These are phyloP conservation scores for Drosophila colorata DNA, from an alignment of 2,888 invertebrate species.

Conservation along the genomic window DNA sequence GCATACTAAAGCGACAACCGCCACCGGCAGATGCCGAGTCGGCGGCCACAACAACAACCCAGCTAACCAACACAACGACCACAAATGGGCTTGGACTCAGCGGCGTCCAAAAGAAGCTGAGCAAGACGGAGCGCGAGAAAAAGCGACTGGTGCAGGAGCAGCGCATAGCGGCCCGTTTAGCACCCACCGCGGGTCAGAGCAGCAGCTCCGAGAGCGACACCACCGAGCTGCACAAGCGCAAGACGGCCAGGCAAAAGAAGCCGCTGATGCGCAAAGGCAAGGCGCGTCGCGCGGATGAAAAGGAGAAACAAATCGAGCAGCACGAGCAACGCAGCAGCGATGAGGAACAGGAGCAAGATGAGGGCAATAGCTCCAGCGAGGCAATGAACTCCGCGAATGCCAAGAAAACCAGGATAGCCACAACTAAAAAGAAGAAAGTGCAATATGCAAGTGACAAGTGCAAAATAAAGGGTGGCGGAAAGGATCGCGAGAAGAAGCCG, in stretches of 20 bases:
- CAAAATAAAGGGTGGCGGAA: slow-evolving; percentile 16
- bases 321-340: slow-evolving; percentile 28
- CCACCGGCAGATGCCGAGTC: slow-evolving; percentile 51
- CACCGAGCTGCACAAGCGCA: slow-evolving; percentile 82
- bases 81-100: slow-evolving; percentile 41
- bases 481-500: slow-evolving; percentile 1
- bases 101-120: slow-evolving; percentile 74
- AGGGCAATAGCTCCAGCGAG: slow-evolving; percentile 33
- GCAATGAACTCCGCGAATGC: slow-evolving; percentile 14
- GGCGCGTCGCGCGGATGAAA: slow-evolving; percentile 42
- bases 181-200: slow-evolving; percentile 75
- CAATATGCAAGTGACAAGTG: slow-evolving; percentile 26
- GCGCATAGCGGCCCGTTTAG: slow-evolving; percentile 81
- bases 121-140: slow-evolving; percentile 84
- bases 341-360: slow-evolving; percentile 6
- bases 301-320: slow-evolving; percentile 15
- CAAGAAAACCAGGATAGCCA: background rate
- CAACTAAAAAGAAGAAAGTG: slow-evolving; percentile 31
- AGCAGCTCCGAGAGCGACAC: slow-evolving; percentile 86
- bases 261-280: slow-evolving; percentile 69
- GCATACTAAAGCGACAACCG: slow-evolving; percentile 61
- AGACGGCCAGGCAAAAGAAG: slow-evolving; percentile 80
- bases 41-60: slow-evolving; percentile 57
- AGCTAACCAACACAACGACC: slow-evolving; percentile 59
- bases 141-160: slow-evolving; percentile 82